phyloP scores from a whole-genome alignment of 2,888 invertebrate species.

The Brachypterus glaber region DNA sequence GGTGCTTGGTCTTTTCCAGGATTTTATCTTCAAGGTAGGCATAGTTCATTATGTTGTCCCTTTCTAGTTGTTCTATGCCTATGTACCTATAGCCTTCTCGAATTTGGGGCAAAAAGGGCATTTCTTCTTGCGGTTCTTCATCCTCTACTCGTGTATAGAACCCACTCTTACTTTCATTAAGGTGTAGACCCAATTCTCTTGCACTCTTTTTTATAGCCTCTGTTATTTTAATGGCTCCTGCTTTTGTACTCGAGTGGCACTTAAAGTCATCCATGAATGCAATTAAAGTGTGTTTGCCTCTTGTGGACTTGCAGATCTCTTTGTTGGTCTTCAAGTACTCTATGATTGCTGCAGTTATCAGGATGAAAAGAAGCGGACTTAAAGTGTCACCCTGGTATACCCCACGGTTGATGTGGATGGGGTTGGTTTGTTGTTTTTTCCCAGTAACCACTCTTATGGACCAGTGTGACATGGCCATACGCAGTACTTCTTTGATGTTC shows the following conservation, averaged over 20 bases:
- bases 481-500: too few species aligned
- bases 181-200: slow-evolving; percentile 7
- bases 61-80: slow-evolving; percentile 10
- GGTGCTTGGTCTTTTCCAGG: background rate
- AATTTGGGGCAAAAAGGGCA: slow-evolving; percentile 8
- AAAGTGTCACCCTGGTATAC: too few species aligned
- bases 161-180: slow-evolving; percentile 9
- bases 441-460: too few species aligned
- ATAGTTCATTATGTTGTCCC: slow-evolving; percentile 5
- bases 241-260: slow-evolving; percentile 1
- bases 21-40: background rate
- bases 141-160: background rate
- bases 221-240: slow-evolving; percentile 8
- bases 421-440: too few species aligned
- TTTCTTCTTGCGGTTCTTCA: background rate
- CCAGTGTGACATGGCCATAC: too few species aligned
- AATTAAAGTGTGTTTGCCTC: background rate
- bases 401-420: too few species aligned
- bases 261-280: slow-evolving; percentile 11
- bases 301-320: slow-evolving; percentile 1
- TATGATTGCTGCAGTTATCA: too few species aligned
- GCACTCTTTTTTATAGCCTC: slow-evolving; percentile 2
- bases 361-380: too few species aligned
- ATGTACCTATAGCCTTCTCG: slow-evolving; percentile 11
- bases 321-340: too few species aligned